Percentiles rank a stretch among this genome's conserved stretches.
These are phyloP conservation scores for Agraylea sexmaculata DNA, from an alignment of 1,140 invertebrate genomes.

Conservation along the genomic window DNA sequence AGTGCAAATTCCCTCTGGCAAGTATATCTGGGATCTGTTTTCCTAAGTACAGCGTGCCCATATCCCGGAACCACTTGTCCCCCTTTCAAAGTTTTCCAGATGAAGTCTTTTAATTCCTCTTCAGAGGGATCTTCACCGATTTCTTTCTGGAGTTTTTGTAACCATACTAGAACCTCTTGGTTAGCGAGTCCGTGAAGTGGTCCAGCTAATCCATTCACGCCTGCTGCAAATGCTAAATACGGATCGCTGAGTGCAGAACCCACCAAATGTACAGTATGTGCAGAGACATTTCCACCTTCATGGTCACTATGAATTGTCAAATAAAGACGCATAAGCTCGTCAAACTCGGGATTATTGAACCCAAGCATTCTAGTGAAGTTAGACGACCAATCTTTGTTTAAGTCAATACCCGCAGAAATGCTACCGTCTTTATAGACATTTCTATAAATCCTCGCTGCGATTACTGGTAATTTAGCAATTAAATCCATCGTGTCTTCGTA, in stretches of 20 bases:
- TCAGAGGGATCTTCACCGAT: constrained; percentile 62
- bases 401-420: constrained; percentile 77
- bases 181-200: constrained; percentile 90
- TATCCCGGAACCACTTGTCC: constrained; percentile 90
- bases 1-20: constrained; percentile 82
- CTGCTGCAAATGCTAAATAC: constrained; percentile 78
- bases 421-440: constrained; percentile 80
- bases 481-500: constrained; percentile 95
- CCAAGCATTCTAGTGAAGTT: constrained; percentile 92
- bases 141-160: constrained; percentile 56
- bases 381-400: constrained; percentile 82
- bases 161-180: constrained; percentile 73
- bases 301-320: constrained; percentile 85
- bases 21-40: constrained; percentile 67
- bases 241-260: constrained; percentile 86
- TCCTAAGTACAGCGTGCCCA: constrained; percentile 81
- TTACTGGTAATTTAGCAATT: constrained; percentile 88
- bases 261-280: constrained; percentile 84
- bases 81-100: constrained; percentile 78
- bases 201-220: constrained; percentile 81
- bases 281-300: constrained; percentile 84
- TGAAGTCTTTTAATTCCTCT: constrained; percentile 72
- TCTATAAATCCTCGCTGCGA: constrained; percentile 90
- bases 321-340: constrained; percentile 89
- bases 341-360: constrained; percentile 75